These are phyloP conservation scores for Gymnothorax javanicus DNA, from an alignment of 2,797 vertebrate genomes.

Conservation along the genomic window DNA sequence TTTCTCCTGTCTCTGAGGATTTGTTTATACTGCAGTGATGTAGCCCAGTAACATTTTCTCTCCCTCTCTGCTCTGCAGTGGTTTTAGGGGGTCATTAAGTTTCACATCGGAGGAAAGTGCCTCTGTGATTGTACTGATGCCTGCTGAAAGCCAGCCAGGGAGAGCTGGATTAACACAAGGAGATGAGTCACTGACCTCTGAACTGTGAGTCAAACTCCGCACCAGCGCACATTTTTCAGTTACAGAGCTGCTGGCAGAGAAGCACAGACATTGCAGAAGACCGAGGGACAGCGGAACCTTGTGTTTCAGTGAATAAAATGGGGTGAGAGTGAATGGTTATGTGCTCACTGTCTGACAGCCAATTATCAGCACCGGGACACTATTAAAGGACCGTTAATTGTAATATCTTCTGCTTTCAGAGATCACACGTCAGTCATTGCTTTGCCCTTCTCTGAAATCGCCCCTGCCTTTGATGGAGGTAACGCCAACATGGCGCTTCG, in stretches of 20 bases:
- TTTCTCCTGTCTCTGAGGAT: not conserved
- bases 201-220: not conserved
- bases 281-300: no score
- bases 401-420: no score
- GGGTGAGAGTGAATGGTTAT: no score
- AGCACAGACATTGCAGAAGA: no score
- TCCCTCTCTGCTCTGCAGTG: not conserved
- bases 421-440: no score
- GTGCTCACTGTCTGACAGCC: no score
- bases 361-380: no score
- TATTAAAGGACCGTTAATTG: no score
- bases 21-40: not conserved
- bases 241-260: not conserved
- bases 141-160: not conserved
- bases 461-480: no score
- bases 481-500: no score
- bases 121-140: not conserved
- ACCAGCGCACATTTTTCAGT: not conserved
- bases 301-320: no score
- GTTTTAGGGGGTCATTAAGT: conserved; percentile 8
- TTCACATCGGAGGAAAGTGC: not conserved
- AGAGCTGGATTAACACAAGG: not conserved
- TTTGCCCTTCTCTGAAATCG: no score
- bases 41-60: not conserved
- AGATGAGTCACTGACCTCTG: not conserved